Base-by-base conservation (phyloP, 37 sponge, comb jelly and placozoan genomes). In the Aplysina aerophoba region DNA sequence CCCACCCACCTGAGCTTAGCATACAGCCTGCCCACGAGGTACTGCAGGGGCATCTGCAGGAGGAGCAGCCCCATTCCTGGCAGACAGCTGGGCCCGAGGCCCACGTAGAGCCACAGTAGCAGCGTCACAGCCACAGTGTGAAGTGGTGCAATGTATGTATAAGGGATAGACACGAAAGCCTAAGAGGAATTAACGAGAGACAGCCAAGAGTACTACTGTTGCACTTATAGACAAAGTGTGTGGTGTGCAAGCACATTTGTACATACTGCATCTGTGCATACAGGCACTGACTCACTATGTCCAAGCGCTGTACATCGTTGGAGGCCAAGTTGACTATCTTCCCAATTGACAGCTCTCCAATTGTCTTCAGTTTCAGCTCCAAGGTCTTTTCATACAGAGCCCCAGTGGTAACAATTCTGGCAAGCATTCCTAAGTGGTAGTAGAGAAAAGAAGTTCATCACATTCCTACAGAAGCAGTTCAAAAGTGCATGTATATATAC, bases 221-320 rank as follows among this genome's bases (percentile, higher is more conserved):
- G n/a, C n/a, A n/a, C n/a, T n/a, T n/a, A n/a, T n/a, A n/a, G n/a
- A n/a, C n/a, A n/a, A n/a, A n/a, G n/a, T n/a, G n/a, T n/a, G n/a
- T n/a, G n/a, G n/a, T n/a, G n/a, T n/a, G n/a, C n/a, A n/a, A n/a
- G n/a, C n/a, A n/a, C n/a, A n/a, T n/a, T n/a, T n/a, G n/a, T n/a
- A n/a, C n/a, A n/a, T n/a, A n/a, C n/a, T n/a, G n/a, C n/a, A n/a
- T n/a, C n/a, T n/a, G n/a, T n/a, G n/a, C n/a, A n/a, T n/a, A n/a
- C n/a, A n/a, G n/a, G n/a, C n/a, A n/a, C n/a, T n/a, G n/a, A 33
- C 86, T 75, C 17, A 93, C 95, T 79, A 84, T 31, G 30, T 94
- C 95, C 86, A 94, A 87, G 75, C 95, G 55, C 74, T 94, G 92
- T 21, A 94, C 95, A 84, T 94, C 95, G 82, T 89, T 94, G 30